Conservation (phyloP, 2,113 vertebrate genomes). For the Rutilus rutilus region DNA sequence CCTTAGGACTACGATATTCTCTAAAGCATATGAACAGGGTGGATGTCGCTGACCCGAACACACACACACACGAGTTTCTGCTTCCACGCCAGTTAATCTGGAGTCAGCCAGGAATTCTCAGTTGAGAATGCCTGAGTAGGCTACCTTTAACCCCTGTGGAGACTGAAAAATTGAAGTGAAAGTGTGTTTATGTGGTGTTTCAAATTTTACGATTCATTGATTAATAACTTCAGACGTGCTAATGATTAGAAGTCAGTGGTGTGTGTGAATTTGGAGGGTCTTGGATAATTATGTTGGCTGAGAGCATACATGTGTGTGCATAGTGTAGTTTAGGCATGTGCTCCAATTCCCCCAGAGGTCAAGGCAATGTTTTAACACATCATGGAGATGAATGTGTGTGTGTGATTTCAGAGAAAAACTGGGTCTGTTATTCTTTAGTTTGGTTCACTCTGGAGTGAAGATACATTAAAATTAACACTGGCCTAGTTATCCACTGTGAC, state of each 20-base stretch:
- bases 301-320: slow-evolving; percentile 4
- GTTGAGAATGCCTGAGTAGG: neutral
- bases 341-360: slow-evolving; percentile 30
- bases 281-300: neutral
- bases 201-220: neutral
- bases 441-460: slow-evolving; percentile 43
- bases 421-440: slow-evolving; percentile 41
- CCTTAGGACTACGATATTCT: neutral
- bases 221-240: neutral
- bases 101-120: neutral
- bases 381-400: slow-evolving; percentile 11
- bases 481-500: slow-evolving; percentile 69
- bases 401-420: slow-evolving; percentile 43
- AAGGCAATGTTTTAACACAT: neutral
- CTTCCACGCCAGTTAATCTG: neutral
- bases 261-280: neutral
- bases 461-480: slow-evolving; percentile 64
- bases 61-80: neutral
- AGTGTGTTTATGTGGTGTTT: neutral
- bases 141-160: neutral
- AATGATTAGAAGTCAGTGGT: neutral
- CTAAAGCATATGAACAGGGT: slow-evolving; percentile 37
- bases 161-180: too few relatives aligned
- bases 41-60: neutral
- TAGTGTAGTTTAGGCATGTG: neutral